Evolutionary conservation across 2,113 vertebrate species (phyloP).

Genomic region (Neopipo cinnamomea): DNA sequence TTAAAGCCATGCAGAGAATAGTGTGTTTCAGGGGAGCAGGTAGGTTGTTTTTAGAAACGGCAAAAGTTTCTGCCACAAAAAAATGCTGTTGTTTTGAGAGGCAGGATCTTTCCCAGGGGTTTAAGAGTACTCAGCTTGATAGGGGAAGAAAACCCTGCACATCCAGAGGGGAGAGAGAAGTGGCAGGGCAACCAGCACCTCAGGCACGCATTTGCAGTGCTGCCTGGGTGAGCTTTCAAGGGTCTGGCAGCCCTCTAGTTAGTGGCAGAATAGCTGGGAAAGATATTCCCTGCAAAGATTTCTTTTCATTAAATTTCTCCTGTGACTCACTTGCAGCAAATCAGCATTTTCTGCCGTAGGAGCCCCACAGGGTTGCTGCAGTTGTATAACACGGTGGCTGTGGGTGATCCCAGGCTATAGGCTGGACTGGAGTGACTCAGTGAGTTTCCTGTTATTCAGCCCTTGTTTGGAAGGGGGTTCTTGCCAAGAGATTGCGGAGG

Average conservation of each 20-base stretch:
- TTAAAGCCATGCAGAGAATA: neutral
- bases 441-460: neutral
- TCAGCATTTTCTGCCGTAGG: neutral
- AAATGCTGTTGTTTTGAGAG: neutral
- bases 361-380: neutral
- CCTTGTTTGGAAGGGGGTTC: neutral
- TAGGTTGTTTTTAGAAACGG: neutral
- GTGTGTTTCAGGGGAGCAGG: fast-evolving
- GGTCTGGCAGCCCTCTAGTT: neutral
- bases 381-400: neutral
- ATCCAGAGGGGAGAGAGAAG: neutral
- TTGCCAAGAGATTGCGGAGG: neutral
- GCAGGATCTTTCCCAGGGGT: neutral
- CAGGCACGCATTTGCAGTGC: fast-evolving
- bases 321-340: neutral
- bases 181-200: neutral
- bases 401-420: neutral
- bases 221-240: neutral
- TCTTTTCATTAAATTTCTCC: neutral
- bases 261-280: neutral
- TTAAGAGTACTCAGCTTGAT: neutral
- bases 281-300: neutral
- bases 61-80: neutral
- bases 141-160: neutral
- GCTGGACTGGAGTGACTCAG: neutral